Conservation (phyloP, 1,140 invertebrate genomes). For the Drepana arcuata region DNA sequence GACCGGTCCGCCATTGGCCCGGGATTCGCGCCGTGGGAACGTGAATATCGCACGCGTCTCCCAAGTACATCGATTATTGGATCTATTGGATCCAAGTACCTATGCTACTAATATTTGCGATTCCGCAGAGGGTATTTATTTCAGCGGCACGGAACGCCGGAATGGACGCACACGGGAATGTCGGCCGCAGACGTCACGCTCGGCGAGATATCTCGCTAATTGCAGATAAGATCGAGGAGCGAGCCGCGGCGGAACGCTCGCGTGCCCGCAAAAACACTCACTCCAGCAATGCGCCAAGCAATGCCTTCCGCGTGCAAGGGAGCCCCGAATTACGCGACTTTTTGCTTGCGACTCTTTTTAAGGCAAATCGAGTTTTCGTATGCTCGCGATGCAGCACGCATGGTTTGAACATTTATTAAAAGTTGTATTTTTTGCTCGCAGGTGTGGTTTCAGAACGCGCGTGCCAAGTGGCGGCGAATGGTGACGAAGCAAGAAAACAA, state of each 20-base stretch:
- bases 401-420: no score
- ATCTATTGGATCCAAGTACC: no score
- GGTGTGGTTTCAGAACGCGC: constrained; percentile 99
- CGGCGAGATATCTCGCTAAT: constrained; percentile 32
- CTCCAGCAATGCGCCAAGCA: constrained; percentile 1
- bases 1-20: constrained; percentile 42
- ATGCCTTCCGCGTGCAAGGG: constrained; percentile 25
- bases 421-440: constrained; percentile 72
- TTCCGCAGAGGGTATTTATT: constrained; percentile 12
- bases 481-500: constrained; percentile 88
- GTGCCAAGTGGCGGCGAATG: constrained; percentile 97
- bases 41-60: constrained; percentile 15
- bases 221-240: constrained; percentile 43
- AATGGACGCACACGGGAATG: constrained; percentile 18
- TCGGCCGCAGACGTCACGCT: constrained; percentile 22
- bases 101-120: constrained; percentile 13
- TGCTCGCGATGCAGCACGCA: constrained; percentile 28
- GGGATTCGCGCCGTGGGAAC: constrained; percentile 32
- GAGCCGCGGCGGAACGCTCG: constrained; percentile 30
- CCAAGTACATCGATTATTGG: no score
- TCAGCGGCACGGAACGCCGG: constrained; percentile 5
- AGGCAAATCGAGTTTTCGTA: constrained; percentile 30
- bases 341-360: no score
- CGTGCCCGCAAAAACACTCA: constrained; percentile 24
- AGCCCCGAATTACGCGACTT: constrained; percentile 27